Conservation (phyloP, 2,888 invertebrate genomes). For the Drosophila mimica region DNA sequence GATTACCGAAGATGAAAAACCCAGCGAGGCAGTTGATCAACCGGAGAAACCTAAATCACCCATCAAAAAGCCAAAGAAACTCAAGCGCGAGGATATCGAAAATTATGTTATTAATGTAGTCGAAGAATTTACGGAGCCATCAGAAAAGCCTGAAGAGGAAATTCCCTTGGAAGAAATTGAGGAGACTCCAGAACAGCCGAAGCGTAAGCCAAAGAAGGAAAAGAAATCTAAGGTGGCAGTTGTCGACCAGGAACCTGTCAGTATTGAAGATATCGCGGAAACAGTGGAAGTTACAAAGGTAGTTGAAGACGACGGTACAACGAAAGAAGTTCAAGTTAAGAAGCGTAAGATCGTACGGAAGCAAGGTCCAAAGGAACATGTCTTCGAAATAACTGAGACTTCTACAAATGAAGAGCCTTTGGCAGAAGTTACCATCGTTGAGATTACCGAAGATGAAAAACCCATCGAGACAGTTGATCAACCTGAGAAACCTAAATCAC, state of each 20-base stretch:
- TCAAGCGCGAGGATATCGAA: slow-evolving; percentile 63
- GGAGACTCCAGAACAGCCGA: neutral
- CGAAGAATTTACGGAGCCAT: slow-evolving; percentile 48
- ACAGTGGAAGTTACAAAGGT: slow-evolving; percentile 71
- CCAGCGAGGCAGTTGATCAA: neutral
- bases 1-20: neutral
- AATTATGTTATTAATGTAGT: slow-evolving; percentile 70
- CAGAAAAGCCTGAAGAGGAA: neutral
- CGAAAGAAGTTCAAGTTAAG: slow-evolving; percentile 83
- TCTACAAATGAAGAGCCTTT: neutral
- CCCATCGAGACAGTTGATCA: slow-evolving; percentile 21
- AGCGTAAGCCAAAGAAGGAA: neutral
- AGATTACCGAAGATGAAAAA: slow-evolving; percentile 45
- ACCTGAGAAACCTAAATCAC: slow-evolving; percentile 40
- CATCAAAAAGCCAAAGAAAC: slow-evolving; percentile 62
- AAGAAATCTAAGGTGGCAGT: neutral
- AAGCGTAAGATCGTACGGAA: slow-evolving; percentile 85
- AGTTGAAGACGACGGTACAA: slow-evolving; percentile 79
- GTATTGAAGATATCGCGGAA: slow-evolving; percentile 64
- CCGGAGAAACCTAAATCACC: slow-evolving; percentile 46
- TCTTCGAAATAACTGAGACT: slow-evolving; percentile 68
- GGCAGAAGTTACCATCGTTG: neutral
- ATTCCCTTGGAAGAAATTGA: slow-evolving; percentile 50
- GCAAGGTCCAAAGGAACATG: slow-evolving; percentile 84
- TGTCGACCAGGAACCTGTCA: slow-evolving; percentile 29